Percentiles rank a stretch among this genome's conserved stretches.
phyloP scores from a whole-genome alignment of 2,888 invertebrate genomes.

The Hanleya hanleyi region DNA sequence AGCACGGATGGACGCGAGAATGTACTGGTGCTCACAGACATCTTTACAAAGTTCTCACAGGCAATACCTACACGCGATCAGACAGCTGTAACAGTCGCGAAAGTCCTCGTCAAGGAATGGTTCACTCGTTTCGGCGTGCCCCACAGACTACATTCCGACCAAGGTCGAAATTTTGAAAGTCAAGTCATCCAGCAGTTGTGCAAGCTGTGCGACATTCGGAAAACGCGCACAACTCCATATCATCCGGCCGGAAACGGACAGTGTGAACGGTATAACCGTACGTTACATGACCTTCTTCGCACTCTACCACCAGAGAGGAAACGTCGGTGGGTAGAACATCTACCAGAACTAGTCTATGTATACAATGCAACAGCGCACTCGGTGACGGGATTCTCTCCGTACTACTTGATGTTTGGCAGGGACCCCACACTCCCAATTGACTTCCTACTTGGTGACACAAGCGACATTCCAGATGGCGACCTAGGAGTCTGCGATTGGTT shows the following conservation, averaged over 20 bases:
- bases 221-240: constrained; percentile 30
- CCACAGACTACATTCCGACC: constrained; percentile 24
- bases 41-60: constrained; percentile 25
- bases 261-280: constrained; percentile 31
- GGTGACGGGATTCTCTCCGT: constrained; percentile 15
- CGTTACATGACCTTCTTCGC: constrained; percentile 35
- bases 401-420: constrained; percentile 19
- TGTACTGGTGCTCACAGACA: constrained; percentile 24
- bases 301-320: constrained; percentile 32
- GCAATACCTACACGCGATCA: constrained; percentile 24
- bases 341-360: constrained; percentile 25
- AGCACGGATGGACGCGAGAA: constrained; percentile 11
- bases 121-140: constrained; percentile 25
- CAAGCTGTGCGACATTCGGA: constrained; percentile 29
- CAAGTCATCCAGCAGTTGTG: constrained; percentile 26
- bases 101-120: constrained; percentile 25
- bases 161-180: constrained; percentile 17
- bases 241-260: constrained; percentile 33
- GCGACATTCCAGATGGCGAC: background rate
- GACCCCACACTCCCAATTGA: constrained; percentile 23
- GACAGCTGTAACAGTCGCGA: constrained; percentile 19
- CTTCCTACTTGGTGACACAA: constrained; percentile 13
- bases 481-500: background rate
- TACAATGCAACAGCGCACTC: constrained; percentile 27
- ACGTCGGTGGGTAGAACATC: constrained; percentile 31